Conservation (phyloP, 2,888 invertebrate genomes). For the Pammene fasciana region DNA sequence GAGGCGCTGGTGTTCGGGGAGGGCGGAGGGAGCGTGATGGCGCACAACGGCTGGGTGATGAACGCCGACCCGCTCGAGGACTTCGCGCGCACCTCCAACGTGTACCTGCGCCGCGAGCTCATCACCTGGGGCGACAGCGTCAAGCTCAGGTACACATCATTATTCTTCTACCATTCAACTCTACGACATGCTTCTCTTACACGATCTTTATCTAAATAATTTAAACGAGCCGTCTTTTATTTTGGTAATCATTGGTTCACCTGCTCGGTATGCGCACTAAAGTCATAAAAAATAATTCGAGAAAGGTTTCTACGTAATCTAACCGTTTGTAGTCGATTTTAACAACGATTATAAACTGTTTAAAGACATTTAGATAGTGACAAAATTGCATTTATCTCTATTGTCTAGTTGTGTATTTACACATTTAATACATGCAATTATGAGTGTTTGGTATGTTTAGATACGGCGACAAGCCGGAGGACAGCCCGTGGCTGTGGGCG, state of each 20-base stretch:
- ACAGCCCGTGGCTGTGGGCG: constrained; percentile 96
- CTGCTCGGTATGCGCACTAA: too few species aligned
- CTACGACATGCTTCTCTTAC: too few species aligned
- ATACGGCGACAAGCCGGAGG: constrained; percentile 92
- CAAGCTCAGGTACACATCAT: constrained; percentile 90
- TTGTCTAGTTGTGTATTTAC: too few species aligned
- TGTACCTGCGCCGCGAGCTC: constrained; percentile 95
- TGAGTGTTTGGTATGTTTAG: constrained; percentile 82
- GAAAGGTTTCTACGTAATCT: too few species aligned
- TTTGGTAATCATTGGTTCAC: too few species aligned
- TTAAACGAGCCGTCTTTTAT: too few species aligned
- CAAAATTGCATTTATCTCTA: background rate
- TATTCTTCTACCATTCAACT: background rate
- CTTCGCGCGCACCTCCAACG: constrained; percentile 92
- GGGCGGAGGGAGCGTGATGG: constrained; percentile 90
- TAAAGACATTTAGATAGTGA: too few species aligned
- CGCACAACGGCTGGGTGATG: constrained; percentile 99
- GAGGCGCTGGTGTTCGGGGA: constrained; percentile 88
- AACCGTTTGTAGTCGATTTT: too few species aligned
- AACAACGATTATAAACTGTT: too few species aligned
- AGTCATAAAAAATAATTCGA: too few species aligned
- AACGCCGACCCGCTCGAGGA: constrained; percentile 96
- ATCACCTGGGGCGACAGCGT: constrained; percentile 99
- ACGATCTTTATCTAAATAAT: too few species aligned
- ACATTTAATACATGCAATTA: constrained; percentile 92